Conservation (phyloP, 2,113 vertebrate species). For the Actenoides hombroni region DNA sequence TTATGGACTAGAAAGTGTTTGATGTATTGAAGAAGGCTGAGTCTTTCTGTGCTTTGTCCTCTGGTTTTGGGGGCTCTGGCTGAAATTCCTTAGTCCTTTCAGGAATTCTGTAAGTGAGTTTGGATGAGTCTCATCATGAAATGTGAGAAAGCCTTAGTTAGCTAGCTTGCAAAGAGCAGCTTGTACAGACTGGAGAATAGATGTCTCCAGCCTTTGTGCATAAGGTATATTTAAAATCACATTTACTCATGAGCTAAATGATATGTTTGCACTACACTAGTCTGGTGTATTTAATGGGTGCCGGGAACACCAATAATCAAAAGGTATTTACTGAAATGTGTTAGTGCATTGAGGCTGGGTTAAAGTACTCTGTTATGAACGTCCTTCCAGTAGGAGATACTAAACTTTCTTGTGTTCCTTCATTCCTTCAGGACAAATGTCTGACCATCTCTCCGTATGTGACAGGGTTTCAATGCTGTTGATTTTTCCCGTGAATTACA, state of each 20-base stretch:
- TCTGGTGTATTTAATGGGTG: background rate
- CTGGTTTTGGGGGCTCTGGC: background rate
- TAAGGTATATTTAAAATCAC: constrained; percentile 21
- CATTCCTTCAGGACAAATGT: background rate
- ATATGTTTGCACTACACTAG: background rate
- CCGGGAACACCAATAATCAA: background rate
- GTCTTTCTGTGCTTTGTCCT: background rate
- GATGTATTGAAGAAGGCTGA: background rate
- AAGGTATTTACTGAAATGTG: background rate
- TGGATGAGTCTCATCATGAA: background rate
- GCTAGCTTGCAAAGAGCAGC: background rate
- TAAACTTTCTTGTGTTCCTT: background rate
- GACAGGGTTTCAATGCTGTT: background rate
- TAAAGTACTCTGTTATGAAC: background rate
- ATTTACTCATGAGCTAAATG: background rate
- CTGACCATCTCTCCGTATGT: background rate
- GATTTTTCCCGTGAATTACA: background rate
- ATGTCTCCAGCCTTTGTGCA: background rate
- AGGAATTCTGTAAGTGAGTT: background rate
- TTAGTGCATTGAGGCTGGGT: background rate
- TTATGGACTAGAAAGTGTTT: background rate
- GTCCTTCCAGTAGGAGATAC: background rate
- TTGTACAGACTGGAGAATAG: background rate
- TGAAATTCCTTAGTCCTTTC: background rate
- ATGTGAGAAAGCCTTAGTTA: background rate